phyloP scores from a whole-genome alignment of 2,797 vertebrate species.

The Mareca penelope region DNA sequence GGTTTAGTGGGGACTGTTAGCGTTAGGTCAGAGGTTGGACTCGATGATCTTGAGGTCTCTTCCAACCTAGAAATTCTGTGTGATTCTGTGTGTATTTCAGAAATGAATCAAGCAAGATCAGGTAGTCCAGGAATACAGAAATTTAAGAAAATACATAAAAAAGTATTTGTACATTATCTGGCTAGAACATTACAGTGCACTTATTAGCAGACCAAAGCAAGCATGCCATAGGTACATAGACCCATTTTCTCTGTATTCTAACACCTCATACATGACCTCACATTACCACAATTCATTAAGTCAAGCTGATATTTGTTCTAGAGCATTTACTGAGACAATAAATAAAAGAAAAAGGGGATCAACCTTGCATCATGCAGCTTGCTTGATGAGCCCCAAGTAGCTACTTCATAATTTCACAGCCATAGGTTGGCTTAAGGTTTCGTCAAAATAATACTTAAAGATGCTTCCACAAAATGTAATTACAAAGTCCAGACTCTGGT shows the following conservation, averaged over 20 bases:
- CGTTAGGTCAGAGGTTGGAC: no score
- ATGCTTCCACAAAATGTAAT: background rate
- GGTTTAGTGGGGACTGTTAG: no score
- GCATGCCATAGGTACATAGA: background rate
- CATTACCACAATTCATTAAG: slow-evolving; percentile 29
- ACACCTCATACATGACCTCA: background rate
- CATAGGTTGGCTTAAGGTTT: slow-evolving; percentile 31
- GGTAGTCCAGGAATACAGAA: background rate
- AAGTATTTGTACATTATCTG: background rate
- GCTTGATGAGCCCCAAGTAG: background rate
- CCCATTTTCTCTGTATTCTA: background rate
- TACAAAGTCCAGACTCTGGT: background rate
- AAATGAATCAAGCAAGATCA: slow-evolving; percentile 2
- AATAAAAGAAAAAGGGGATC: slow-evolving; percentile 21
- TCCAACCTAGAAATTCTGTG: no score
- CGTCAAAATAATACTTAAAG: slow-evolving; percentile 22
- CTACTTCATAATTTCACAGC: background rate
- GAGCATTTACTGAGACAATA: slow-evolving; percentile 54
- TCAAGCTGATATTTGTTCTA: slow-evolving; percentile 8
- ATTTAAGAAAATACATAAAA: background rate
- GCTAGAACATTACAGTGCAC: background rate
- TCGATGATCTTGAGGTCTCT: no score
- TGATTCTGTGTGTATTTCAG: background rate
- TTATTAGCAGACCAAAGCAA: slow-evolving; percentile 11
- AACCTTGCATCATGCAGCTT: background rate